phyloP scores from a whole-genome alignment of 2,888 invertebrate genomes.

The Mechanitis mazaeus region DNA sequence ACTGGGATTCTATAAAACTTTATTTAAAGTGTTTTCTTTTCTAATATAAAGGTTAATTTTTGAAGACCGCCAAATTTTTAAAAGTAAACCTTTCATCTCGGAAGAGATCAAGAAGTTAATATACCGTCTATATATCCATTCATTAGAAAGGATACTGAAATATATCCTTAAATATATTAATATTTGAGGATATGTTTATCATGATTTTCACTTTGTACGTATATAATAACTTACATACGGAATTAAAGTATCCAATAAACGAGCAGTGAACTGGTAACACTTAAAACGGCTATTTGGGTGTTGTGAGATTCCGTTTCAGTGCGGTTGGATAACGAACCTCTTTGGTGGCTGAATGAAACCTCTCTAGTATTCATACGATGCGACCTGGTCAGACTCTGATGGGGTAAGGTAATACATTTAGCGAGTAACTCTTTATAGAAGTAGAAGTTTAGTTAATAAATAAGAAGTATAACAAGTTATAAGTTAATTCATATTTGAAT shows the following conservation, averaged over 20 bases:
- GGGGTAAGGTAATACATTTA: slow-evolving; percentile 8
- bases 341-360: slow-evolving; percentile 57
- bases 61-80: no score
- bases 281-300: slow-evolving; percentile 55
- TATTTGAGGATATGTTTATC: neutral
- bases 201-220: neutral
- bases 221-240: neutral
- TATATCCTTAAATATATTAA: no score
- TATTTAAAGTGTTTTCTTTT: no score
- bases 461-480: no score
- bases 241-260: slow-evolving; percentile 6
- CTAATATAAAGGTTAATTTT: no score
- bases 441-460: neutral
- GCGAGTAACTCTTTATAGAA: slow-evolving; percentile 6
- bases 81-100: no score
- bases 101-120: no score
- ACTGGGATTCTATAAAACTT: no score
- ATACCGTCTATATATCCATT: no score
- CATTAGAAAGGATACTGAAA: no score
- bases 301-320: slow-evolving; percentile 24
- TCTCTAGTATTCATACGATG: slow-evolving; percentile 64
- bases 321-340: slow-evolving; percentile 56
- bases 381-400: slow-evolving; percentile 30
- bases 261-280: slow-evolving; percentile 26
- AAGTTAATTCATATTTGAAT: no score